Evolutionary conservation across 2,888 invertebrate species (phyloP).

Genomic region (Fragum sueziense): DNA sequence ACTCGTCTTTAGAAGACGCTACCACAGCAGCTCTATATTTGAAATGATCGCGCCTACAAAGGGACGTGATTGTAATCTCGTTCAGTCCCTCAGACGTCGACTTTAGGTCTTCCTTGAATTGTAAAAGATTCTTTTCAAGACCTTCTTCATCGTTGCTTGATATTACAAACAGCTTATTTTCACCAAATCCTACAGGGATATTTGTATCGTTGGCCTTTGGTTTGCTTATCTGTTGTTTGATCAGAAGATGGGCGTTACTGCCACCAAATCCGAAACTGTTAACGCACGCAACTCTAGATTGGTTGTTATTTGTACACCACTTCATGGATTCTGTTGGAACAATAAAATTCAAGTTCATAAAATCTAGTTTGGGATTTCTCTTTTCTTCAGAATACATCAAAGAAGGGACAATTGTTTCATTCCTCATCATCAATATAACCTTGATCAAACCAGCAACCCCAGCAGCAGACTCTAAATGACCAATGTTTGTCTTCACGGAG

Average conservation of each 20-base stretch:
- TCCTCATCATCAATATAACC: slow-evolving; percentile 65
- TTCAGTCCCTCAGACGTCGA: neutral
- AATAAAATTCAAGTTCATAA: slow-evolving; percentile 43
- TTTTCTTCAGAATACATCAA: slow-evolving; percentile 55
- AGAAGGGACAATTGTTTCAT: slow-evolving; percentile 63
- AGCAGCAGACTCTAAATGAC: slow-evolving; percentile 67
- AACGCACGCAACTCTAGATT: slow-evolving; percentile 44
- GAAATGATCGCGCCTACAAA: slow-evolving; percentile 60
- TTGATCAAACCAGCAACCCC: slow-evolving; percentile 69
- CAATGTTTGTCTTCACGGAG: slow-evolving; percentile 70
- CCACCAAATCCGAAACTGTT: slow-evolving; percentile 69
- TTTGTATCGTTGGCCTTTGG: neutral
- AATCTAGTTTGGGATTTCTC: slow-evolving; percentile 56
- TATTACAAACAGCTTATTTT: neutral
- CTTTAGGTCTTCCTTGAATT: neutral
- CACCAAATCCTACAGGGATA: neutral
- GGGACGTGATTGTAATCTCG: slow-evolving; percentile 55
- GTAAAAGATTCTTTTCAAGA: slow-evolving; percentile 2
- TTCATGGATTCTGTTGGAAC: slow-evolving; percentile 47
- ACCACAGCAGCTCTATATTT: slow-evolving; percentile 41
- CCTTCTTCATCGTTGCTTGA: neutral
- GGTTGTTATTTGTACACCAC: slow-evolving; percentile 36
- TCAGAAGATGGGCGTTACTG: slow-evolving; percentile 62
- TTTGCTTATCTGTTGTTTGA: slow-evolving; percentile 15
- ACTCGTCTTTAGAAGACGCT: neutral